Evolutionary conservation across 2,888 invertebrate genomes (phyloP).

Genomic region (Abrostola triplasia): DNA sequence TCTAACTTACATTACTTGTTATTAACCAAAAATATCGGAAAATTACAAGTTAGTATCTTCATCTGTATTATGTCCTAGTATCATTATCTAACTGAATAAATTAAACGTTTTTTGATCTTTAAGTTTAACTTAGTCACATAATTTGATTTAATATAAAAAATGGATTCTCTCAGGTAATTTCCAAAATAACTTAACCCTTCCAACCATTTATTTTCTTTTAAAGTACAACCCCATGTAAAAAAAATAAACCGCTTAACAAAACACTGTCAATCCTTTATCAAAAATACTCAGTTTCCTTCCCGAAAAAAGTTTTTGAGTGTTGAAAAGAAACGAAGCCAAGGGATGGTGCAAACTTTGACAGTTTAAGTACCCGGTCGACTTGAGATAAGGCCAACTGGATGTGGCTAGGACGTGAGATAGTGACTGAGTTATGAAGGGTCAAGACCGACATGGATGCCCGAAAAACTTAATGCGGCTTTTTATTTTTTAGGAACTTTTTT

Average conservation of each 20-base stretch:
- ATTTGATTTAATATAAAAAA: no score
- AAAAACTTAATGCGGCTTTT: conserved; percentile 25
- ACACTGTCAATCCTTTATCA: conserved; percentile 44
- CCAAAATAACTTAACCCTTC: conserved; percentile 11
- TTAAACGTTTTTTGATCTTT: no score
- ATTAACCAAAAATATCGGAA: no score
- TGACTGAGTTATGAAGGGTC: conserved; percentile 57
- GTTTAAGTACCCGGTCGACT: conserved; percentile 59
- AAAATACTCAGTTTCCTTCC: conserved; percentile 22
- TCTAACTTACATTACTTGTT: no score
- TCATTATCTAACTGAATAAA: no score
- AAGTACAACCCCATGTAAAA: conserved; percentile 5
- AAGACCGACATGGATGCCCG: conserved; percentile 43
- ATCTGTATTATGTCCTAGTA: no score
- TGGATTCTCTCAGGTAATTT: no score
- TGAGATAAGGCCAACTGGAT: conserved; percentile 55
- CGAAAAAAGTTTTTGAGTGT: conserved; percentile 54
- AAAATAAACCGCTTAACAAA: conserved; percentile 32
- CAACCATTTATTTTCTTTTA: no score
- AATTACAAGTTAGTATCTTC: no score
- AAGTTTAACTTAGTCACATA: no score
- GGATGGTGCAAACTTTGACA: conserved; percentile 64
- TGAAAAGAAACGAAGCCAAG: conserved; percentile 57
- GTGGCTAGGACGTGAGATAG: conserved; percentile 49
- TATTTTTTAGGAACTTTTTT: background rate